A percentile compares a stretch with the other conserved stretches of the same genome.
Conservation (phyloP, 2,113 vertebrate species). For the Ageneiosus marmoratus region DNA sequence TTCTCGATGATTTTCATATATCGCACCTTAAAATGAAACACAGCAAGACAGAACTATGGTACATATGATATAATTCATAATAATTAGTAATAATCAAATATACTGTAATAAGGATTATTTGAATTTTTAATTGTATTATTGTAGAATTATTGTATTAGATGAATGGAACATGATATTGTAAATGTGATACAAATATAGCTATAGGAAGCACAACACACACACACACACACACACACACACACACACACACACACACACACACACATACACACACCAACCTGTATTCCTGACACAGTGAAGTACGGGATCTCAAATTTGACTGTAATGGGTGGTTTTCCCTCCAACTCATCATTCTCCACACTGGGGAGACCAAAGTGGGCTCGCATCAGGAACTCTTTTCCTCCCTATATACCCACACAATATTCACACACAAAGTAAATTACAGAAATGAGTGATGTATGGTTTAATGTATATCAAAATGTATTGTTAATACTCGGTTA, state of each 20-base stretch:
- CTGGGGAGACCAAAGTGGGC: conserved; percentile 94
- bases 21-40: conserved; percentile 74
- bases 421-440: background rate
- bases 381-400: conserved; percentile 91
- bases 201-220: background rate
- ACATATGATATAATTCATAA: background rate
- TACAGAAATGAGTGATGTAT: background rate
- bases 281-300: conserved; percentile 93
- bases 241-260: conserved; percentile 50
- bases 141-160: background rate
- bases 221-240: conserved; percentile 60
- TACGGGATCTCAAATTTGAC: conserved; percentile 96
- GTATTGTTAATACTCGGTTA: background rate
- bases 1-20: conserved; percentile 97
- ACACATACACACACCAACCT: conserved; percentile 73
- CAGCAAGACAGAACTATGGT: background rate
- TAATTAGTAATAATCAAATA: background rate
- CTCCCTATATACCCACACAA: conserved; percentile 73
- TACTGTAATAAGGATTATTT: background rate
- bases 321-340: conserved; percentile 87
- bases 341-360: conserved; percentile 84
- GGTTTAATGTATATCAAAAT: background rate
- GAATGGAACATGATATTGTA: background rate
- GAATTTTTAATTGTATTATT: background rate
- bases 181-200: conserved; percentile 1